Evolutionary conservation across 2,888 invertebrate genomes (phyloP).

Genomic region (Anoncus sp.): DNA sequence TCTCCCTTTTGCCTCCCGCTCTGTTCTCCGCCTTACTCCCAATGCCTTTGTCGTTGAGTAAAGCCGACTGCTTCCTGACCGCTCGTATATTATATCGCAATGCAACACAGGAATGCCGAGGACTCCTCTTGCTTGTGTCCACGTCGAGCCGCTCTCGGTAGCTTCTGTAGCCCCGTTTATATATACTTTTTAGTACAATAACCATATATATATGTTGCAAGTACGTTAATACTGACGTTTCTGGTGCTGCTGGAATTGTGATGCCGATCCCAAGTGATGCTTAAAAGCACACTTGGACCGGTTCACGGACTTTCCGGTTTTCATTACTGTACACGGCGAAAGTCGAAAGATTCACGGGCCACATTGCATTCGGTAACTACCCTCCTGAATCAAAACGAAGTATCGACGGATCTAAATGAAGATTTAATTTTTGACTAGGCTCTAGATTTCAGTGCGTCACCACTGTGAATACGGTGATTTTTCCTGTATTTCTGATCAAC

Average conservation of each 20-base stretch:
- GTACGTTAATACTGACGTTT: conserved; percentile 25
- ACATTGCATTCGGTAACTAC: too few species aligned
- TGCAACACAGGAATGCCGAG: conserved; percentile 72
- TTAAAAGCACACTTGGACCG: not conserved
- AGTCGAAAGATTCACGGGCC: too few species aligned
- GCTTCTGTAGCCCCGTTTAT: conserved; percentile 47
- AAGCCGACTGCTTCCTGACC: conserved; percentile 79
- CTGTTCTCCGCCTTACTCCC: conserved; percentile 29
- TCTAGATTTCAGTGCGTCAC: not conserved
- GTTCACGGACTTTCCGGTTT: not conserved
- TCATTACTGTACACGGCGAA: too few species aligned
- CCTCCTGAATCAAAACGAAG: not conserved
- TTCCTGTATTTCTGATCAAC: not conserved
- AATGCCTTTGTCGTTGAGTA: conserved; percentile 78
- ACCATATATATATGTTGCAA: conserved; percentile 2
- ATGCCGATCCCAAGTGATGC: conserved; percentile 1
- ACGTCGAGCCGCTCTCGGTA: conserved; percentile 60
- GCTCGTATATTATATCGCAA: conserved; percentile 82
- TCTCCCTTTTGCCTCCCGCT: not conserved
- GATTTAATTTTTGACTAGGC: not conserved
- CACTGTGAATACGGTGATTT: not conserved
- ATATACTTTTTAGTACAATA: conserved; percentile 30
- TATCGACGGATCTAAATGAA: not conserved
- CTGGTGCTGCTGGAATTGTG: conserved; percentile 19
- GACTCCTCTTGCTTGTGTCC: conserved; percentile 64